These are phyloP conservation scores for Tethea ocularis DNA, from an alignment of 2,888 invertebrate genomes.

Conservation along the genomic window DNA sequence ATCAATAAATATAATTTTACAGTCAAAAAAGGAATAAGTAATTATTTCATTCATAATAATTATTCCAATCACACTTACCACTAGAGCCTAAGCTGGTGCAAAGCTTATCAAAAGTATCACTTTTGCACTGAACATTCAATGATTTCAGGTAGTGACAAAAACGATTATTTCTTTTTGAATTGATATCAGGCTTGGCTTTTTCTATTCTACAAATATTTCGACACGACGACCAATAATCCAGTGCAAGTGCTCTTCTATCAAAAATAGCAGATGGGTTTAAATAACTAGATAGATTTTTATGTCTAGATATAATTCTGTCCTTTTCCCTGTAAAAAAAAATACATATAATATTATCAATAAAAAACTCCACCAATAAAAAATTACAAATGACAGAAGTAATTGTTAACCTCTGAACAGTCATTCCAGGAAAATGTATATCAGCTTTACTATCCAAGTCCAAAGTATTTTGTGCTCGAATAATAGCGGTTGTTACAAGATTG, in stretches of 20 bases:
- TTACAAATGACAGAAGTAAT: background rate
- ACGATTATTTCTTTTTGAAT: slow-evolving; percentile 87
- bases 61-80: slow-evolving; percentile 25
- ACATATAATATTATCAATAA: slow-evolving; percentile 10
- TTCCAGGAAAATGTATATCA: slow-evolving; percentile 51
- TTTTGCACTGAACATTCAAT: slow-evolving; percentile 76
- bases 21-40: slow-evolving; percentile 18
- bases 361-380: slow-evolving; percentile 30
- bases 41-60: slow-evolving; percentile 27
- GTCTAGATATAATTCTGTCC: slow-evolving; percentile 62
- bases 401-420: slow-evolving; percentile 60
- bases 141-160: slow-evolving; percentile 91
- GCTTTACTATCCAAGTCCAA: slow-evolving; percentile 35
- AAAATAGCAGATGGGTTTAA: slow-evolving; percentile 73
- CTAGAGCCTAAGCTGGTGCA: slow-evolving; percentile 63
- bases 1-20: slow-evolving; percentile 14
- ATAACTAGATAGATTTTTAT: slow-evolving; percentile 70
- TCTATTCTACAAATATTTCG: slow-evolving; percentile 89
- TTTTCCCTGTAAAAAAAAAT: slow-evolving; percentile 76
- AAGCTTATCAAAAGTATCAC: slow-evolving; percentile 75
- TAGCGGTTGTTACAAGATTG: slow-evolving; percentile 45
- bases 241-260: slow-evolving; percentile 81
- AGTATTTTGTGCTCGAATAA: slow-evolving; percentile 43
- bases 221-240: slow-evolving; percentile 88
- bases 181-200: slow-evolving; percentile 81